These are phyloP conservation scores for Gobiocypris rarus DNA, from an alignment of 2,113 vertebrate genomes.

Conservation along the genomic window DNA sequence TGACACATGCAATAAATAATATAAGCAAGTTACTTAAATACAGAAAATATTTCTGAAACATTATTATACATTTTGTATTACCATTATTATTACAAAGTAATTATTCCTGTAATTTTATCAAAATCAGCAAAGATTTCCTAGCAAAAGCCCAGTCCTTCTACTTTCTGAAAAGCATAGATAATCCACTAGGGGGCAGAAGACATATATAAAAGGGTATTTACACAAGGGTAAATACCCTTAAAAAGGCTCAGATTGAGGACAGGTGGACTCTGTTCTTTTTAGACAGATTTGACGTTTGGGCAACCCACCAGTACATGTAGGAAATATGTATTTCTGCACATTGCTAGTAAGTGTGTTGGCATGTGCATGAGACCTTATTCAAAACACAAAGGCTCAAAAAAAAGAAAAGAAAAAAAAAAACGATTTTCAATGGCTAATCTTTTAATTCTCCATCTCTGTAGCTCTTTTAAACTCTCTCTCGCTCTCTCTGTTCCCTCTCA, in stretches of 20 bases:
- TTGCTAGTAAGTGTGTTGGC: neutral
- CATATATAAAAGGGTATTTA: too few relatives aligned
- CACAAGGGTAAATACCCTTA: neutral
- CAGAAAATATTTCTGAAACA: neutral
- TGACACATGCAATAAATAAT: neutral
- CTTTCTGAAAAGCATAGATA: neutral
- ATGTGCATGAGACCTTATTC: constrained; percentile 61
- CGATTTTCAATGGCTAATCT: constrained; percentile 21
- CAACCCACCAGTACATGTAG: neutral
- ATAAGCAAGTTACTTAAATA: neutral
- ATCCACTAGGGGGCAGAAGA: constrained; percentile 22
- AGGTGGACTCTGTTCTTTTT: neutral
- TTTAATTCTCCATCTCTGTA: constrained; percentile 12
- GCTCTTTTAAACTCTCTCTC: constrained; percentile 28
- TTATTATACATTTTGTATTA: neutral
- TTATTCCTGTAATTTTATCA: neutral
- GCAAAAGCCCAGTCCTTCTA: neutral
- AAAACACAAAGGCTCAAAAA: constrained; percentile 68
- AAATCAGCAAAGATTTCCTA: neutral
- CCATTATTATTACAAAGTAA: too few relatives aligned
- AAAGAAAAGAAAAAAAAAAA: constrained; percentile 38
- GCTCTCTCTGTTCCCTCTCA: constrained; percentile 34
- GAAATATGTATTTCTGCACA: constrained; percentile 3
- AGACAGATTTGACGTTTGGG: neutral
- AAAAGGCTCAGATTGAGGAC: neutral